Evolutionary conservation across 2,797 vertebrate species (phyloP).

Genomic region (Onychomys arenicola): DNA sequence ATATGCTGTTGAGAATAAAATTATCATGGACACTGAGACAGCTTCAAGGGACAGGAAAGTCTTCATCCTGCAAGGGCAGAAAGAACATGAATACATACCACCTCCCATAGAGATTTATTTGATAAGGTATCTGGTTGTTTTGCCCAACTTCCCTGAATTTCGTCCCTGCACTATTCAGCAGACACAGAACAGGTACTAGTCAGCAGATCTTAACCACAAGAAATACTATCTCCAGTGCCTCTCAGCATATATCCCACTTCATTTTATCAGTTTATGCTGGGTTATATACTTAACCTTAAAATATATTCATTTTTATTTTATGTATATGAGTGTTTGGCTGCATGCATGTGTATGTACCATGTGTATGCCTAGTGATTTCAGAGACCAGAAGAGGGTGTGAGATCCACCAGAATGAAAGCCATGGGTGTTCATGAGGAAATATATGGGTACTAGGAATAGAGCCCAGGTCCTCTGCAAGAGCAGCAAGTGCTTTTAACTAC

Average conservation of each 20-base stretch:
- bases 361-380: not conserved
- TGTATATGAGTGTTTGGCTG: not conserved
- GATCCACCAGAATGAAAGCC: not conserved
- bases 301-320: not conserved
- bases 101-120: not conserved
- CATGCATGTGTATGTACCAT: not conserved
- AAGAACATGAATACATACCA: not conserved
- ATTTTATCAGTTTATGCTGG: not conserved
- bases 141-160: not conserved
- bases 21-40: not conserved
- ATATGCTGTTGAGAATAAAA: not conserved
- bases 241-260: not conserved
- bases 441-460: not conserved
- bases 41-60: conserved; percentile 11
- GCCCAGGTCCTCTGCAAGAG: not conserved
- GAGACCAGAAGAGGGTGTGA: not conserved
- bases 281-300: not conserved
- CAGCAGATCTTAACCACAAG: not conserved
- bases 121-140: not conserved
- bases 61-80: conserved; percentile 1
- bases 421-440: not conserved
- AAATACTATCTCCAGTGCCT: not conserved
- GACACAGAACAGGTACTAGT: not conserved
- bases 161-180: not conserved
- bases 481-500: not conserved